phyloP scores from a whole-genome alignment of 1,140 invertebrate genomes.

The Solenopsis fugax region DNA sequence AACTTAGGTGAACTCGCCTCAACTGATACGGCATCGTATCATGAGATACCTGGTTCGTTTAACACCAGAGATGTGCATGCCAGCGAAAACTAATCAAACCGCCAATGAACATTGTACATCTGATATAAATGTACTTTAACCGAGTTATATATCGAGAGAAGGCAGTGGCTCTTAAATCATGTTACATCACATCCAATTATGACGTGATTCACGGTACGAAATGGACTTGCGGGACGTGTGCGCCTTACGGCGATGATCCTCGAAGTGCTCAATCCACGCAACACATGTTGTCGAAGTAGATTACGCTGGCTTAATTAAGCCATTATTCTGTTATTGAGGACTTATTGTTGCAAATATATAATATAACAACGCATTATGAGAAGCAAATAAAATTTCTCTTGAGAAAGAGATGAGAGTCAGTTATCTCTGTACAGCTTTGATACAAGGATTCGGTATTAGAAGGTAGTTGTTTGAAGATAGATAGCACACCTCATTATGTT shows the following conservation, averaged over 20 bases:
- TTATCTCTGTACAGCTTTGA: slow-evolving; percentile 22
- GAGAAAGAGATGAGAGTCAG: neutral
- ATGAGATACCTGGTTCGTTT: slow-evolving; percentile 62
- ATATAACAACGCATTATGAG: slow-evolving; percentile 1
- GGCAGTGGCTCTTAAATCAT: slow-evolving; percentile 25
- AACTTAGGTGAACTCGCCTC: slow-evolving; percentile 65
- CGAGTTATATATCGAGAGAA: slow-evolving; percentile 18
- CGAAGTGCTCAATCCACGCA: slow-evolving; percentile 12
- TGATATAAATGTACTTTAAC: slow-evolving; percentile 17
- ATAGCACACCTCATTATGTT: slow-evolving; percentile 65
- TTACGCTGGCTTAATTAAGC: slow-evolving; percentile 42
- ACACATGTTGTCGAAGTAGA: neutral
- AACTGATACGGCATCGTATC: slow-evolving; percentile 64
- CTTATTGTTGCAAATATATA: slow-evolving; percentile 2
- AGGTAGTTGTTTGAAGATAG: slow-evolving; percentile 5
- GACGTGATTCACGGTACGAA: slow-evolving; percentile 26
- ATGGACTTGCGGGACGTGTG: slow-evolving; percentile 24
- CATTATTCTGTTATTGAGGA: slow-evolving; percentile 30
- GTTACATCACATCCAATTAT: slow-evolving; percentile 57
- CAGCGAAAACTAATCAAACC: slow-evolving; percentile 49
- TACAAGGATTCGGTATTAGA: slow-evolving; percentile 9
- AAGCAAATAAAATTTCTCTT: neutral
- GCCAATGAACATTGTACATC: slow-evolving; percentile 27
- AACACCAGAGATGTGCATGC: slow-evolving; percentile 43
- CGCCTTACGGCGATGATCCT: slow-evolving; percentile 27